Base-by-base conservation (phyloP, 1,140 invertebrate species). In the Hydropsyche tenuis region DNA sequence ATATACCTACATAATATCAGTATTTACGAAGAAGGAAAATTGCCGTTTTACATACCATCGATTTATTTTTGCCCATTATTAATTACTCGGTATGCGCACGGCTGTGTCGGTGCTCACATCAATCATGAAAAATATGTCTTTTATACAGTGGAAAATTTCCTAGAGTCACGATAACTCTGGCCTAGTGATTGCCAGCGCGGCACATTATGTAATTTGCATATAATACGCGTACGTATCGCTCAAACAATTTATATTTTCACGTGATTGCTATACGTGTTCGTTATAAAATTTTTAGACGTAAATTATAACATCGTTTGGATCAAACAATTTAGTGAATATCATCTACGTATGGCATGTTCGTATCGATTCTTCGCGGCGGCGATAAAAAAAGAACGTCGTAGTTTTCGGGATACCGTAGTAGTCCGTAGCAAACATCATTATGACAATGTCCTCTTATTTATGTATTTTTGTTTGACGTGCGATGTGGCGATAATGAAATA, bases 401-500 rank as follows among this genome's bases (percentile, higher is more conserved):
- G 1, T 18, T 53, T 53, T 53, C 46, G 48, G n/a, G n/a, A 18
- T 20, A 53, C n/a, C 14, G 9, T 53, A 37, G 16, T 18, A 18
- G 16, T 20, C 16, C 48, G 9, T 20, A 16, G 48, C 18, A 53
- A 53, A 53, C 48, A 53, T 42, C 60, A 63, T 63, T 63, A 63
- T 27, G 23, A 30, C 30, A 14, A n/a, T 12, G 63, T 43, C 46
- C 68, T 69, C 37, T 64, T 64, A 64, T 64, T 37, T 64, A 64
- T 37, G 62, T 64, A 64, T 64, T 64, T 64, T 64, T 64, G 16
- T 43, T 73, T 68, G 48, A 53, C 48, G 62, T 65, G 63, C 46
- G 64, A 65, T 75, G 43, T 72, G 27, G 37, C 51, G 74, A 75
- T 75, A 75, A 62, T 75, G 74, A 69, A 72, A 72, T 53, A 18